Evolutionary conservation across 1,140 invertebrate genomes (phyloP), one percentile per base, ranked within the genome.

Genomic region (Atta colombica): DNA sequence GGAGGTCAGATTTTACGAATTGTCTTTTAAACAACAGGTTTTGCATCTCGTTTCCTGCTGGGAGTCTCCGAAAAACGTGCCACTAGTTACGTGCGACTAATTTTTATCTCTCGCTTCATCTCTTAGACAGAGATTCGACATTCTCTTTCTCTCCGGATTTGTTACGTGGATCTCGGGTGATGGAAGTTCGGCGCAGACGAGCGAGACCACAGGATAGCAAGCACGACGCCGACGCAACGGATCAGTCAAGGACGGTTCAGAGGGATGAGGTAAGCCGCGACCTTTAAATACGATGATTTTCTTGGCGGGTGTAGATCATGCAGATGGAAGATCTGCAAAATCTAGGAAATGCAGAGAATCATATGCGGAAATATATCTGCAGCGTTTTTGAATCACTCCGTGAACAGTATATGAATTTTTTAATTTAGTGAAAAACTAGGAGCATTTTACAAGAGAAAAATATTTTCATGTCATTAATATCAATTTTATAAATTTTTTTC

Each of bases 171-270:
- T 45, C 10, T n/a, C 45, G 1, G 49, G 4, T n/a, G 16, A 85
- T 95, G 94, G 93, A 94, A 60, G 91, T 94, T 66, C 94, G 94
- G 39, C 94, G 94, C 10, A 92, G 93, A 81, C 93, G 91, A 80
- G 87, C 80, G 66, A 94, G 86, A 77, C 85, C 55, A 7, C 31
- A 77, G 12, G 92, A 93, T 51, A 12, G 10, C 55, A 85, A 66
- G 31, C 61, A 61, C 68, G 60, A 90, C 49, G 72, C 16, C 16
- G 87, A 85, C 51, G n/a, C 80, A 66, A 71, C 16, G 25, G 39
- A 51, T 68, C 87, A 77, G n/a, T 65, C 45, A 14, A 61, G 31
- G n/a, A 75, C 21, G 49, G 75, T 87, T 84, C 88, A 69, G 82
- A 89, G 78, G 12, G 63, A 78, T 8, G 31, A 82, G 51, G 86